phyloP scores from a whole-genome alignment of 2,888 invertebrate species.

The Hesperia comma region DNA sequence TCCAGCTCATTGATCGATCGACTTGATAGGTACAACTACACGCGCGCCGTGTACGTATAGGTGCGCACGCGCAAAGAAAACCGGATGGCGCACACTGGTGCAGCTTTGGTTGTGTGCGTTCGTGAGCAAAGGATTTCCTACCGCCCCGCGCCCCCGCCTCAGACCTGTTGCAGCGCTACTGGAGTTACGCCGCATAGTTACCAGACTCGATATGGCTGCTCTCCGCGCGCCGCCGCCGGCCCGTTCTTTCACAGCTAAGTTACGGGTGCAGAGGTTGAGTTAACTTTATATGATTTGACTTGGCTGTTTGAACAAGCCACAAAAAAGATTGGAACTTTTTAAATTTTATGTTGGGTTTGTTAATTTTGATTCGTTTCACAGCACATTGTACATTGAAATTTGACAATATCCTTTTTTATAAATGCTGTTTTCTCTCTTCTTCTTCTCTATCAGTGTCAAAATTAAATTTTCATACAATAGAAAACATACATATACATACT shows the following conservation, averaged over 20 bases:
- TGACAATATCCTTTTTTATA: no score
- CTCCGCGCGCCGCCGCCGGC: slow-evolving; percentile 49
- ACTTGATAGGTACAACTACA: slow-evolving; percentile 70
- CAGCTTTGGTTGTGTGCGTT: slow-evolving; percentile 60
- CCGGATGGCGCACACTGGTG: slow-evolving; percentile 78
- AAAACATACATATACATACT: no score
- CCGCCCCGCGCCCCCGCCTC: slow-evolving; percentile 70
- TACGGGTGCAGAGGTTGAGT: slow-evolving; percentile 23
- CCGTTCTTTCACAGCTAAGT: slow-evolving; percentile 39
- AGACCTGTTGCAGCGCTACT: slow-evolving; percentile 83
- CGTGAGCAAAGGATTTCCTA: slow-evolving; percentile 80
- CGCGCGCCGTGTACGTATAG: slow-evolving; percentile 54
- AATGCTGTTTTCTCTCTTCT: no score
- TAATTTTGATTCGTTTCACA: no score
- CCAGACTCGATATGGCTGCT: slow-evolving; percentile 80
- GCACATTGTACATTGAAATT: no score
- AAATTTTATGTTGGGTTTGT: no score
- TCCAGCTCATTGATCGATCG: slow-evolving; percentile 84
- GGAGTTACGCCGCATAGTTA: slow-evolving; percentile 84
- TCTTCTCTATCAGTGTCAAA: no score
- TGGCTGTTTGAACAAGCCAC: background rate
- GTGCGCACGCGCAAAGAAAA: slow-evolving; percentile 70
- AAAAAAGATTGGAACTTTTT: no score
- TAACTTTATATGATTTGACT: background rate
- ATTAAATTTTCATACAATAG: no score